Evolutionary conservation across 1,140 invertebrate genomes (phyloP), one percentile per base, ranked within the genome.

Genomic region (Bombus soroeensis): DNA sequence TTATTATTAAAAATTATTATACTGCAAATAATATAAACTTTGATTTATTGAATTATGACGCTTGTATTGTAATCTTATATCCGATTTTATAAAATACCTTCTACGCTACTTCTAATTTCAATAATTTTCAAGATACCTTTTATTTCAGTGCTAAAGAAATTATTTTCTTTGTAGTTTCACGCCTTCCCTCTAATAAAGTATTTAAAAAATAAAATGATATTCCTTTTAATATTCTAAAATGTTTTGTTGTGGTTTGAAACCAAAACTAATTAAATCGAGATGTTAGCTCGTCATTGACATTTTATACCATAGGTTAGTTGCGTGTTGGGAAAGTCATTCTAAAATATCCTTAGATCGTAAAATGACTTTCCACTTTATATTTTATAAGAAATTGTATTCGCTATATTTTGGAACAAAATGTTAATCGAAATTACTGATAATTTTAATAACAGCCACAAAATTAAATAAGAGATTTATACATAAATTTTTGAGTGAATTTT

Each of bases 161-260:
- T 12, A n/a, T 62, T 62, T n/a, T 62, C 12, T n/a, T 53, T 53
- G 47, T 53, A 22, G 18, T 22, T 22, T 8, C 18, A 53, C 59
- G 10, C 28, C 12, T n/a, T 12, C 4, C 3, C 3, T n/a, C 28
- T 62, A 39, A 28, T 28, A 37, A 76, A 64, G 8, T 57, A 76
- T 39, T 12, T 78, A 47, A 13, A 66, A 13, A 83, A 68, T 12
- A 66, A 28, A 53, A 32, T 18, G 68, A 66, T 62, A 62, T 2
- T 47, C 6, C 28, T 68, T 39, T 37, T 22, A 47, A 1, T 10
- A n/a, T 68, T 57, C 10, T 3, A 68, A 83, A n/a, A 74, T 64
- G 25, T 66, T 81, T 81, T 64, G 39, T 53, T 39, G 12, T 80
- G 10, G 1, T 59, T 53, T 72, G 3, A 37, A 82, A 82, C 13